Conservation (phyloP, 1,140 invertebrate species). For the Ips nitidus region DNA sequence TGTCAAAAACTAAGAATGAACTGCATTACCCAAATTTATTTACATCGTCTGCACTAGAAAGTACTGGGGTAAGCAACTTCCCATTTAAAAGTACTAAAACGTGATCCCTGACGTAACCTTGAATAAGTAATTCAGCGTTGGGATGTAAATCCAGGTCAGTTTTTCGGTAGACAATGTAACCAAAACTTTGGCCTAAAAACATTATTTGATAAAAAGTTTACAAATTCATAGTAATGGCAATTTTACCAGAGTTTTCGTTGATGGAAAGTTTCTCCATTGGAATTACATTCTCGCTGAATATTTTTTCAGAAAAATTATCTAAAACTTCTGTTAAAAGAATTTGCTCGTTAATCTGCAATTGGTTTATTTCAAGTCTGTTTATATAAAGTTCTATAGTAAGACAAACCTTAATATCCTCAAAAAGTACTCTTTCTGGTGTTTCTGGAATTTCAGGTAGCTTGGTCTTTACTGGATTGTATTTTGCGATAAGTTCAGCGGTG, state of each 20-base stretch:
- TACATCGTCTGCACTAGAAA: conserved; percentile 45
- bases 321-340: conserved; percentile 48
- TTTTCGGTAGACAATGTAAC: conserved; percentile 59
- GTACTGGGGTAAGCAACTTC: conserved; percentile 47
- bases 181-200: conserved; percentile 58
- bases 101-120: conserved; percentile 57
- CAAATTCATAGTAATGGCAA: background rate
- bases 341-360: conserved; percentile 26
- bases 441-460: conserved; percentile 49
- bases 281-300: conserved; percentile 41
- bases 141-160: conserved; percentile 41
- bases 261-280: conserved; percentile 62
- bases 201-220: background rate
- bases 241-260: conserved; percentile 54
- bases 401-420: conserved; percentile 43
- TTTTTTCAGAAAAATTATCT: conserved; percentile 31
- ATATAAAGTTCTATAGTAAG: background rate
- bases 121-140: conserved; percentile 50
- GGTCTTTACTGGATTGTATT: conserved; percentile 52
- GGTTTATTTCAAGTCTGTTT: background rate
- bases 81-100: conserved; percentile 57
- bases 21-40: conserved; percentile 51
- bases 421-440: conserved; percentile 40
- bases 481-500: conserved; percentile 45
- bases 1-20: background rate